Conservation (phyloP, 2,113 vertebrate genomes). For the Rhodinocichla rosea region DNA sequence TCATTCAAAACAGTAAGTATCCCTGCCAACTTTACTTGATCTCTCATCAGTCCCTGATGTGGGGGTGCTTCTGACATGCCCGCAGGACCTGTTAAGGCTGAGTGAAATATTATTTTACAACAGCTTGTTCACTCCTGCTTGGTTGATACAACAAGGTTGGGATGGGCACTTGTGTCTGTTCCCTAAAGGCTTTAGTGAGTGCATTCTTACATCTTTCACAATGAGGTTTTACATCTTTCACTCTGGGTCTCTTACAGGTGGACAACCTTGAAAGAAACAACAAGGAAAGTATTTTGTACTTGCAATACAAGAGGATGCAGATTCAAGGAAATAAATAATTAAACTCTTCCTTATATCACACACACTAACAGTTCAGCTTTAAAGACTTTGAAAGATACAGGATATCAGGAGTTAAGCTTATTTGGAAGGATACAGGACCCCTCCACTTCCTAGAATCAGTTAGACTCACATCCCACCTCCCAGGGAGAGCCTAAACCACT, state of each 20-base stretch:
- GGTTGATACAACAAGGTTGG: background rate
- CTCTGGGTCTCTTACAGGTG: background rate
- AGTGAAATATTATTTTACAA: background rate
- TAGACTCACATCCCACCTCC: background rate
- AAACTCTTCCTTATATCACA: background rate
- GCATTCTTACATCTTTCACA: background rate
- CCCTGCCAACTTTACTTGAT: background rate
- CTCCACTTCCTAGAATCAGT: background rate
- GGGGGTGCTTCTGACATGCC: background rate
- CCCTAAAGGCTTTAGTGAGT: background rate
- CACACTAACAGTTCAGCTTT: background rate
- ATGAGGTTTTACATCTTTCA: background rate
- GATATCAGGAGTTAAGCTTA: background rate
- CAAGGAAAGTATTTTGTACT: background rate
- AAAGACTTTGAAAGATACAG: background rate
- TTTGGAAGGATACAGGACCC: background rate
- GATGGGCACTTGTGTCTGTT: background rate
- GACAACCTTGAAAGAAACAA: background rate
- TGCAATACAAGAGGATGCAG: background rate
- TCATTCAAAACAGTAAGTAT: background rate
- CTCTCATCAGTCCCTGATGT: background rate
- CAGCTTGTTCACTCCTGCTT: background rate
- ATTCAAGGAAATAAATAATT: background rate
- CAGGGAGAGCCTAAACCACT: background rate
- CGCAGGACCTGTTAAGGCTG: background rate